A percentile compares a stretch with the other conserved stretches of the same genome.
phyloP scores from a whole-genome alignment of 2,113 vertebrate genomes.

The Reinhardtius hippoglossoides region DNA sequence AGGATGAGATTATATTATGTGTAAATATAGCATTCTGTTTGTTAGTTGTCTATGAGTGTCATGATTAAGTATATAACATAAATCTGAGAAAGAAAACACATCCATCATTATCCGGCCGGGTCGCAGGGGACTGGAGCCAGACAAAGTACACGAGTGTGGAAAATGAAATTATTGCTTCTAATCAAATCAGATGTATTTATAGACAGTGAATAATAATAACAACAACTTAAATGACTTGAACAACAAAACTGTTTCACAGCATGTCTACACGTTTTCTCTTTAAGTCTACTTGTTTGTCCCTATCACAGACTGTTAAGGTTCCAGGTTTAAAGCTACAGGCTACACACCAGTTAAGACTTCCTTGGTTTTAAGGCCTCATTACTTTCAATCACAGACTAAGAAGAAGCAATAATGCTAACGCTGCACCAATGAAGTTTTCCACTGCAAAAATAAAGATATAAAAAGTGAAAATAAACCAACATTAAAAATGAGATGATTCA shows the following conservation, averaged over 20 bases:
- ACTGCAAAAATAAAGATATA: slow-evolving; percentile 53
- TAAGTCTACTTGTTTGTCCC: slow-evolving; percentile 1
- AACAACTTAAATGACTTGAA: not conserved
- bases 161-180: not conserved
- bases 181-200: not conserved
- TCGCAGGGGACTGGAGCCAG: too few relatives aligned
- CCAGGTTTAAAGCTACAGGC: slow-evolving; percentile 23
- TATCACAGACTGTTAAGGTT: slow-evolving; percentile 31
- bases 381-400: slow-evolving; percentile 31
- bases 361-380: slow-evolving; percentile 67
- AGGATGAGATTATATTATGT: slow-evolving; percentile 1
- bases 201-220: not conserved
- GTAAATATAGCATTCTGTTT: slow-evolving; percentile 5
- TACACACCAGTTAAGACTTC: slow-evolving; percentile 47
- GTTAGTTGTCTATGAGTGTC: not conserved
- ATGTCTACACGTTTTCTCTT: not conserved
- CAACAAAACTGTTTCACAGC: slow-evolving; percentile 13
- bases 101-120: too few relatives aligned
- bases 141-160: not conserved
- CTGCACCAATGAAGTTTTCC: slow-evolving; percentile 36
- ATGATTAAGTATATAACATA: not conserved
- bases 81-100: not conserved
- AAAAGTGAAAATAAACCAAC: slow-evolving; percentile 52
- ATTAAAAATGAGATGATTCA: slow-evolving; percentile 25
- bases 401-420: slow-evolving; percentile 13